Conservation (phyloP, 2,113 vertebrate genomes). For the Jaculus jaculus region DNA sequence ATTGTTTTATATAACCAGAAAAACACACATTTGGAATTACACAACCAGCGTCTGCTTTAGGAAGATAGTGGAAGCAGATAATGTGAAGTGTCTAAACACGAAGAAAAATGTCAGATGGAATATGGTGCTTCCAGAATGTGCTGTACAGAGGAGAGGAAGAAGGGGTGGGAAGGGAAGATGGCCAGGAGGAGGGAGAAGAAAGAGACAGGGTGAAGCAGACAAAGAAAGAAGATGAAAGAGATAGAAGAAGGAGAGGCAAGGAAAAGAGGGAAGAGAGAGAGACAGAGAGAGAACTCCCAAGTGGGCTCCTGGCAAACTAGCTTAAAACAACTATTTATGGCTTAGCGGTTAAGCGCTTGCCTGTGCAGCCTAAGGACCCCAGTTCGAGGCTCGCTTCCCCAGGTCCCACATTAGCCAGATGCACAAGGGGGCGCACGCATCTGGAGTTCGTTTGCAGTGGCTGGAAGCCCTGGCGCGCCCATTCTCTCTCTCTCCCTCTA, state of each 20-base stretch:
- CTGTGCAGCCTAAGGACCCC: too few species aligned
- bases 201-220: too few species aligned
- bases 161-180: background rate
- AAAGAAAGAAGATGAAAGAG: background rate
- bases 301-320: background rate
- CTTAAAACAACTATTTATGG: background rate
- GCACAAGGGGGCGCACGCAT: too few species aligned
- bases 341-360: too few species aligned
- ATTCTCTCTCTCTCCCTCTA: too few species aligned
- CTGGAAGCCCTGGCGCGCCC: too few species aligned
- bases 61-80: accelerated
- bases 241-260: background rate
- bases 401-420: too few species aligned
- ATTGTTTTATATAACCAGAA: background rate
- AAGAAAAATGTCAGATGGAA: background rate
- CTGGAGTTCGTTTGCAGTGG: too few species aligned
- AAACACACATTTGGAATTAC: background rate
- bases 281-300: background rate
- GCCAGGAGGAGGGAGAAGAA: too few species aligned
- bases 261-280: background rate
- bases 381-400: too few species aligned
- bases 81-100: background rate
- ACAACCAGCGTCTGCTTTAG: background rate
- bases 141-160: background rate
- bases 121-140: background rate